phyloP scores from a whole-genome alignment of 2,888 invertebrate species.

The Seira musarum region DNA sequence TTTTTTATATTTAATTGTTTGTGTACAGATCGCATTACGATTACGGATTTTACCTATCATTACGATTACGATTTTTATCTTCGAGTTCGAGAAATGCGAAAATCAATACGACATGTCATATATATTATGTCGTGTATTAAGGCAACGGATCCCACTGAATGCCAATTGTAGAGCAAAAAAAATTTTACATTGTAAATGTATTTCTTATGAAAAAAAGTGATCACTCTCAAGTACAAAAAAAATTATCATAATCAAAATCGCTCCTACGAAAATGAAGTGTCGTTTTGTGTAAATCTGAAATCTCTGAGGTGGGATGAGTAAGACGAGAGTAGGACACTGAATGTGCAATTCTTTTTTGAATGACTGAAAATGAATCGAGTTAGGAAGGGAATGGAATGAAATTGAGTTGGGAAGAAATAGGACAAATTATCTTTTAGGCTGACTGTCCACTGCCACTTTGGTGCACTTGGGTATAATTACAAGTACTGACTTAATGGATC shows the following conservation, averaged over 20 bases:
- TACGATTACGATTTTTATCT: too few species aligned
- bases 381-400: neutral
- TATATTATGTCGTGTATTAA: neutral
- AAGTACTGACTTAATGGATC: too few species aligned
- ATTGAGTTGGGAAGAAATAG: too few species aligned
- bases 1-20: neutral
- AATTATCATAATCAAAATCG: slow-evolving; percentile 3
- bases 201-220: slow-evolving; percentile 36
- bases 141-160: slow-evolving; percentile 57
- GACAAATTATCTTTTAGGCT: neutral
- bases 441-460: neutral
- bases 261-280: slow-evolving; percentile 21
- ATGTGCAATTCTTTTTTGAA: neutral
- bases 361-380: neutral
- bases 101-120: neutral
- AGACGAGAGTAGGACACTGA: neutral
- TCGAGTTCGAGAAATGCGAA: neutral
- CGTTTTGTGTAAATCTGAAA: neutral
- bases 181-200: neutral
- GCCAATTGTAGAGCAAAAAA: slow-evolving; percentile 30
- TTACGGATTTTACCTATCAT: too few species aligned
- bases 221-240: slow-evolving; percentile 57
- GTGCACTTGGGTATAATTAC: too few species aligned
- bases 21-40: neutral
- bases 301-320: neutral